Evolutionary conservation across 2,113 vertebrate species (phyloP).

Genomic region (Gadus chalcogrammus): DNA sequence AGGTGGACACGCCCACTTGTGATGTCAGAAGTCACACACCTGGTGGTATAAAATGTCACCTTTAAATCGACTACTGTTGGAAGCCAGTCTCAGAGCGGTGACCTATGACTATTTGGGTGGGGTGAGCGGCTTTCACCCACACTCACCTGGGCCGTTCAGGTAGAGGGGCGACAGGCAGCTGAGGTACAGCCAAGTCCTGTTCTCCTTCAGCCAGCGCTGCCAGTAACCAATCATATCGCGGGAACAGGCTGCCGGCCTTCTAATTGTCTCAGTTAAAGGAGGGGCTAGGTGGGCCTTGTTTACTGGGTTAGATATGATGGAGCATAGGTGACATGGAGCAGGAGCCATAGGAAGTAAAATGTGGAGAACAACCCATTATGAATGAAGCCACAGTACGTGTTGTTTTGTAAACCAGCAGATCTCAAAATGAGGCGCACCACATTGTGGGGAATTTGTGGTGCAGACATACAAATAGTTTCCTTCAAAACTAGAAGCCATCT

Average conservation of each 20-base stretch:
- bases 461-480: too few relatives aligned
- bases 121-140: constrained; percentile 46
- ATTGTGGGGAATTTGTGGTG: too few relatives aligned
- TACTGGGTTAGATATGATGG: constrained; percentile 51
- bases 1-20: background rate
- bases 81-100: too few relatives aligned
- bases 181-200: constrained; percentile 74
- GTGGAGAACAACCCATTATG: background rate
- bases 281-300: constrained; percentile 46
- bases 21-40: too few relatives aligned
- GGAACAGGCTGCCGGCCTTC: constrained; percentile 58
- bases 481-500: too few relatives aligned
- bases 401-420: too few relatives aligned
- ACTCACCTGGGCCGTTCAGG: constrained; percentile 67
- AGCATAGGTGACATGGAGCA: constrained; percentile 39
- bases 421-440: too few relatives aligned
- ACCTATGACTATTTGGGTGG: constrained; percentile 15
- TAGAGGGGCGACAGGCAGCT: constrained; percentile 70
- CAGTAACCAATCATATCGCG: constrained; percentile 68
- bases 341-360: background rate
- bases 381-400: too few relatives aligned
- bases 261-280: constrained; percentile 58
- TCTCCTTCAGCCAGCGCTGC: constrained; percentile 74
- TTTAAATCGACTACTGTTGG: too few relatives aligned
- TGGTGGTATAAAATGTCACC: too few relatives aligned